Conservation (phyloP, 1,140 invertebrate genomes). For the Dendroctonus ponderosae region DNA sequence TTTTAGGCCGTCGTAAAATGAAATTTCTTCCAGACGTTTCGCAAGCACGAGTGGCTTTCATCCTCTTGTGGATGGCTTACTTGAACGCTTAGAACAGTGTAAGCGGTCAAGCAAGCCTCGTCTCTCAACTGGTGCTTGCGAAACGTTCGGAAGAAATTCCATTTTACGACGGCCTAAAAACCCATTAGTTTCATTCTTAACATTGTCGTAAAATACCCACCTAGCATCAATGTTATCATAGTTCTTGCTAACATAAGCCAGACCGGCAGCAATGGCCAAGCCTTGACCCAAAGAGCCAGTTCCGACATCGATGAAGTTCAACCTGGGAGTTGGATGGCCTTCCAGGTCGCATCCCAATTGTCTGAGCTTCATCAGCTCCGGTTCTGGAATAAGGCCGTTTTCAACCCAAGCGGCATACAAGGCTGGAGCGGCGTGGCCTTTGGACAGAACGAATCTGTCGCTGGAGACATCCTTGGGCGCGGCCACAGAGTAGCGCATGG, state of each 20-base stretch:
- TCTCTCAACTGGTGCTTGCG: too few species aligned
- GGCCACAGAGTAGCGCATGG: constrained; percentile 89
- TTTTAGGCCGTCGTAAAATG: too few species aligned
- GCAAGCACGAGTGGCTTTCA: too few species aligned
- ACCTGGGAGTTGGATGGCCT: constrained; percentile 95
- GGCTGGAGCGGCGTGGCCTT: constrained; percentile 98
- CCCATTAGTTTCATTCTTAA: too few species aligned
- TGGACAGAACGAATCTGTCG: constrained; percentile 96
- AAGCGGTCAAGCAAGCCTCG: too few species aligned
- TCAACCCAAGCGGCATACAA: constrained; percentile 99
- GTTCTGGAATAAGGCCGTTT: constrained; percentile 83
- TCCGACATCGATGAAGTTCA: constrained; percentile 97
- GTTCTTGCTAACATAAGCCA: constrained; percentile 98
- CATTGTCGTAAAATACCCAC: constrained; percentile 53
- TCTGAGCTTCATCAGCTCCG: constrained; percentile 84
- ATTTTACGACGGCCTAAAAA: too few species aligned
- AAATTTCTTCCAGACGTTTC: too few species aligned
- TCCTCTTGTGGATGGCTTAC: too few species aligned
- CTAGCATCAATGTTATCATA: constrained; percentile 89
- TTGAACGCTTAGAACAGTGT: too few species aligned
- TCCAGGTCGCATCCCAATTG: constrained; percentile 94
- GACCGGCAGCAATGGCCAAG: constrained; percentile 92
- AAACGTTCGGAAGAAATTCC: too few species aligned
- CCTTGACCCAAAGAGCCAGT: constrained; percentile 98
- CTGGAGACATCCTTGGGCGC: constrained; percentile 82